Percentiles rank a stretch among this genome's conserved stretches.
Conservation (phyloP, 92 coral and sea anemone genomes). For the Scolanthus callimorphus region DNA sequence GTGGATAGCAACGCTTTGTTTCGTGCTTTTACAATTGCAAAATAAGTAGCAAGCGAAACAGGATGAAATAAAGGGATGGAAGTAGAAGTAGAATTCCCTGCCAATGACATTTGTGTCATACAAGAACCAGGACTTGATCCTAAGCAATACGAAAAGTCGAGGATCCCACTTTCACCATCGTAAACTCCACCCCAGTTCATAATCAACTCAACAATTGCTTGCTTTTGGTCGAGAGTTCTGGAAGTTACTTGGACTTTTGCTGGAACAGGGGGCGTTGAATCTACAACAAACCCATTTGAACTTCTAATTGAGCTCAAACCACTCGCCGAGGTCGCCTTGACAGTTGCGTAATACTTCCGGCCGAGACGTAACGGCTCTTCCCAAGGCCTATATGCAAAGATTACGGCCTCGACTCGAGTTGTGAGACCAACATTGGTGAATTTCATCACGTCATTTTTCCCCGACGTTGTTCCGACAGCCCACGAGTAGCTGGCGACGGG, state of each 20-base stretch:
- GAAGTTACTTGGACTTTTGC: constrained; percentile 52
- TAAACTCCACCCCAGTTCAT: constrained; percentile 63
- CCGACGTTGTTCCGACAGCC: constrained; percentile 72
- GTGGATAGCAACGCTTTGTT: constrained; percentile 76
- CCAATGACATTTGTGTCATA: constrained; percentile 9
- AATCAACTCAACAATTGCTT: constrained; percentile 44
- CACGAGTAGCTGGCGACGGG: constrained; percentile 81
- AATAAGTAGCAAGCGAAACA: constrained; percentile 40
- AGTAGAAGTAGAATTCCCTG: constrained; percentile 30
- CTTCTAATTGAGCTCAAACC: constrained; percentile 57
- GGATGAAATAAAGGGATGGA: constrained; percentile 56
- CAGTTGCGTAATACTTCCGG: constrained; percentile 67
- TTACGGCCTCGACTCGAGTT: constrained; percentile 38
- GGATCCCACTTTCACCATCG: constrained; percentile 74
- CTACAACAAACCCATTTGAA: constrained; percentile 86
- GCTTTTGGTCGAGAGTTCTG: constrained; percentile 44
- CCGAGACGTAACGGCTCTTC: constrained; percentile 56
- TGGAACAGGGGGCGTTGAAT: constrained; percentile 63
- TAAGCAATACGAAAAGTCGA: constrained; percentile 56
- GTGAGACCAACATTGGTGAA: constrained; percentile 67
- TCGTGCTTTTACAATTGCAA: constrained; percentile 51
- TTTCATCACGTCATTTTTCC: constrained; percentile 62
- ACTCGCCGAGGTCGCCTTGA: constrained; percentile 65
- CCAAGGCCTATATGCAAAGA: constrained; percentile 65
- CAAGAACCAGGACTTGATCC: constrained; percentile 74